These are phyloP conservation scores for Pipra filicauda DNA, from an alignment of 2,113 vertebrate species.

Conservation along the genomic window DNA sequence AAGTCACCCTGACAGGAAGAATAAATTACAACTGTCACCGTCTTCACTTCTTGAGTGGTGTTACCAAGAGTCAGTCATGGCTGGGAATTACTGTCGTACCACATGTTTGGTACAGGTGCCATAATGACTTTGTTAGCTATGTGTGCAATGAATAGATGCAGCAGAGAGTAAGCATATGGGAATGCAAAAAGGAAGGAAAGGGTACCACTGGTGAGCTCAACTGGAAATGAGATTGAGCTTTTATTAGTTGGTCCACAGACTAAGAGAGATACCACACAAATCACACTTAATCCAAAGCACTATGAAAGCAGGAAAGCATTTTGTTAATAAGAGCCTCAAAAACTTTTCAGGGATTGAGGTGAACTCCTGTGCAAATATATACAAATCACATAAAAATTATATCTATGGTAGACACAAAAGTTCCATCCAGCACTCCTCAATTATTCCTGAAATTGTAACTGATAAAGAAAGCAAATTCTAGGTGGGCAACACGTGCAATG, in stretches of 20 bases:
- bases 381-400: background rate
- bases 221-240: background rate
- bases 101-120: background rate
- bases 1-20: conserved; percentile 14
- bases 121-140: background rate
- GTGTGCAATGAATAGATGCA: background rate
- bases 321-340: background rate
- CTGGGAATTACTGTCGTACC: background rate
- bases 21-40: background rate
- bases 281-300: background rate
- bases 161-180: background rate
- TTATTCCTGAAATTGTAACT: background rate
- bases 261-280: background rate
- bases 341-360: background rate
- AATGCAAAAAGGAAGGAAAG: background rate
- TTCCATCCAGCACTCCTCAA: background rate
- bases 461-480: background rate
- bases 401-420: background rate
- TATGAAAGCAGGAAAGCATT: background rate
- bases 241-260: background rate
- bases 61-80: background rate
- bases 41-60: background rate
- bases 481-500: background rate
- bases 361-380: background rate
- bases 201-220: background rate